Conservation (phyloP, 1,140 invertebrate genomes). For the Procambarus clarkii region DNA sequence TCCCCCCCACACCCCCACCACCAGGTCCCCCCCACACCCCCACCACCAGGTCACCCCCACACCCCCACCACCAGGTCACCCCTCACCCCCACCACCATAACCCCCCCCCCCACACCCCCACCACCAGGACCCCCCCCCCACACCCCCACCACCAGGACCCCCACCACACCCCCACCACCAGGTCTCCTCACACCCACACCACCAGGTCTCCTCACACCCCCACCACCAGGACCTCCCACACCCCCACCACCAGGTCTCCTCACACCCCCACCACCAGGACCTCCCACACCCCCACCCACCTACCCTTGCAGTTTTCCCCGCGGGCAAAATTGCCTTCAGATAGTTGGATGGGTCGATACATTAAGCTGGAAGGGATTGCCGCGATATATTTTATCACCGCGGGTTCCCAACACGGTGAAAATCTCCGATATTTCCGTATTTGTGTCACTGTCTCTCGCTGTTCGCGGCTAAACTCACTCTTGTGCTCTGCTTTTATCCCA, state of each 20-base stretch:
- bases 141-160: too few relatives aligned
- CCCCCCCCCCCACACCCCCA: too few relatives aligned
- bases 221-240: background rate
- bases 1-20: too few relatives aligned
- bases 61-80: too few relatives aligned
- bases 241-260: background rate
- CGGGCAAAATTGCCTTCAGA: background rate
- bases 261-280: background rate
- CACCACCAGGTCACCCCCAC: too few relatives aligned
- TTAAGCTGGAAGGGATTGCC: slow-evolving; percentile 1
- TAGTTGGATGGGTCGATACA: background rate
- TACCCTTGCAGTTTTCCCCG: background rate
- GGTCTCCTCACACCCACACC: too few relatives aligned
- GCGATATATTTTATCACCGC: background rate
- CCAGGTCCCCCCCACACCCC: too few relatives aligned
- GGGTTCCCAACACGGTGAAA: background rate
- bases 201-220: too few relatives aligned
- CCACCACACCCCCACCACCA: background rate
- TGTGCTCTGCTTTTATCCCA: too few relatives aligned
- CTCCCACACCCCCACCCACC: too few relatives aligned
- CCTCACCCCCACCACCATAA: too few relatives aligned
- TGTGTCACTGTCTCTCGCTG: background rate
- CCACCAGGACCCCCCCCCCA: background rate
- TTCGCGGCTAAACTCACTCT: too few relatives aligned
- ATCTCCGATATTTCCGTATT: background rate